Evolutionary conservation across 1,140 invertebrate species (phyloP).

Genomic region (Mylabris phalerata): DNA sequence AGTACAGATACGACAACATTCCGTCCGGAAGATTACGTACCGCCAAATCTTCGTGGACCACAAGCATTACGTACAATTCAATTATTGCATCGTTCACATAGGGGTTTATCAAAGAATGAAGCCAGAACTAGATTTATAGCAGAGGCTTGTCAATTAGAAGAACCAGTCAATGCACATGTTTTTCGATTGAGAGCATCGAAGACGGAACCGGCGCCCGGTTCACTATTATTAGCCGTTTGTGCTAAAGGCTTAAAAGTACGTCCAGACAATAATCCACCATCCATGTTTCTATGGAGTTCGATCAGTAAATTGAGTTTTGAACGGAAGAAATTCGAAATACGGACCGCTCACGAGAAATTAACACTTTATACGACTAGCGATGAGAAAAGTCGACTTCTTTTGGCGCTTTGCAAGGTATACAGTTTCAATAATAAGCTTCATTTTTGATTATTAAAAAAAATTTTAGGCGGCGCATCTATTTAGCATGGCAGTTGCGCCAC

Average conservation of each 20-base stretch:
- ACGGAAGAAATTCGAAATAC: conserved; percentile 94
- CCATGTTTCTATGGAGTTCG: conserved; percentile 84
- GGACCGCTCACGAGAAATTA: conserved; percentile 79
- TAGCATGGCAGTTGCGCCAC: conserved; percentile 83
- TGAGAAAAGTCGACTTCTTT: conserved; percentile 84
- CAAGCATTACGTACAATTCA: conserved; percentile 56
- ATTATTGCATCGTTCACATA: conserved; percentile 64
- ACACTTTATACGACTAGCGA: conserved; percentile 85
- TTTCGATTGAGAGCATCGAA: conserved; percentile 81
- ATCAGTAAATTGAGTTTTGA: conserved; percentile 92
- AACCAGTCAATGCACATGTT: conserved; percentile 87
- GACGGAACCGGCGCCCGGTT: conserved; percentile 63
- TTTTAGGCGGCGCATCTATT: conserved; percentile 79
- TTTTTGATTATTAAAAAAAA: too few relatives aligned
- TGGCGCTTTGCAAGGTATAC: conserved; percentile 66
- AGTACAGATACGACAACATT: conserved; percentile 57
- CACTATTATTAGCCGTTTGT: conserved; percentile 74
- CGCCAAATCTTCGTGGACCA: conserved; percentile 51
- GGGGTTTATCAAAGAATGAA: conserved; percentile 56
- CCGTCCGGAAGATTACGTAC: conserved; percentile 69
- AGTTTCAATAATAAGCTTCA: too few relatives aligned
- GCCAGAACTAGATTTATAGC: conserved; percentile 81
- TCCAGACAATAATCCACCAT: conserved; percentile 56
- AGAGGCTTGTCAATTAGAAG: conserved; percentile 77
- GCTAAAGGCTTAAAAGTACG: conserved; percentile 81